Conservation (phyloP, 2,113 vertebrate species). For the Henicopernis longicauda region DNA sequence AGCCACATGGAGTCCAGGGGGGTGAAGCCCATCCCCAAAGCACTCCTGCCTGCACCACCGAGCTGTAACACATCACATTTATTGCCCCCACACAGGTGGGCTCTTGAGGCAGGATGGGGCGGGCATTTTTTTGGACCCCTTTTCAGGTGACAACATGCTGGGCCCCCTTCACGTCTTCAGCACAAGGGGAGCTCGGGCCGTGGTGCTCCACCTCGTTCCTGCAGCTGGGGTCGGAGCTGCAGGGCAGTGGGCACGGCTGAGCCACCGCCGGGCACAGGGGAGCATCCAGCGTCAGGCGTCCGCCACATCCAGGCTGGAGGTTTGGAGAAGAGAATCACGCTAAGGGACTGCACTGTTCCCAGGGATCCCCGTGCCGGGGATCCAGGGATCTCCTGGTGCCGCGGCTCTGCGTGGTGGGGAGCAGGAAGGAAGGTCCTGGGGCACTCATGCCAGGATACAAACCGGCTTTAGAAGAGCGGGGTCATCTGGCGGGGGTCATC, state of each 20-base stretch:
- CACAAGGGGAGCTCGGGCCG: fast-evolving
- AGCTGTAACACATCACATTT: not conserved
- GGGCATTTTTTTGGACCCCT: not conserved
- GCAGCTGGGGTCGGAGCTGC: fast-evolving
- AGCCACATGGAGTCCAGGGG: not conserved
- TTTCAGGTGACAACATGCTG: not conserved
- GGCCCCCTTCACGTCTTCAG: not conserved
- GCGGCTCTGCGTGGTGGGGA: fast-evolving
- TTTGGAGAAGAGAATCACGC: not conserved
- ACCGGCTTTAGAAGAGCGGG: conserved; percentile 80
- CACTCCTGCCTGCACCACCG: fast-evolving
- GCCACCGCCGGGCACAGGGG: fast-evolving
- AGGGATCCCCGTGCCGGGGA: not conserved
- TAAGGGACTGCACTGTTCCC: not conserved
- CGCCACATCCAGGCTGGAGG: not conserved
- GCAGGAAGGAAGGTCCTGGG: not conserved
- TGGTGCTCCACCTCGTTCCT: not conserved
- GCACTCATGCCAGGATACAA: fast-evolving
- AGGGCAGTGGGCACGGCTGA: not conserved
- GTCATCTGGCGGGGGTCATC: conserved; percentile 92
- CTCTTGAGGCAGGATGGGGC: fast-evolving
- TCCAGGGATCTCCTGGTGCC: not conserved
- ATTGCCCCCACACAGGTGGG: not conserved
- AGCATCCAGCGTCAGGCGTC: fast-evolving
- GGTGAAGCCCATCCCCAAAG: not conserved